These are phyloP conservation scores for Torymus aiolomorphi DNA, from an alignment of 2,888 invertebrate genomes.

Conservation along the genomic window DNA sequence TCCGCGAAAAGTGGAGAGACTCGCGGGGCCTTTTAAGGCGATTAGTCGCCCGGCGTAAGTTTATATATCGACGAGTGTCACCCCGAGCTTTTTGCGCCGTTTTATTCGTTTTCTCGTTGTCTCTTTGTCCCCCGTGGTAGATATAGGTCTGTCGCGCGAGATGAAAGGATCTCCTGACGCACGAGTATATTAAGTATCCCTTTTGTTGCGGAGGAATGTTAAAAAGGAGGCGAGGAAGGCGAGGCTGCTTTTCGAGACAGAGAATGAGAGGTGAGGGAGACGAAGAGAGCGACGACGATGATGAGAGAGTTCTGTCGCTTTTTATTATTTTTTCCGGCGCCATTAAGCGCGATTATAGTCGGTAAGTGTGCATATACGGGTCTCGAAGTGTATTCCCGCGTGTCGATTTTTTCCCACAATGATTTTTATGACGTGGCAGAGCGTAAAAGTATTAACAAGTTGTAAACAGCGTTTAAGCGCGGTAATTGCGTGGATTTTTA, in stretches of 20 bases:
- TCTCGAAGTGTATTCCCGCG: no score
- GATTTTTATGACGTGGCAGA: no score
- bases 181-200: slow-evolving; percentile 11
- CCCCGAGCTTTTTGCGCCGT: slow-evolving; percentile 14
- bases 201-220: slow-evolving; percentile 26
- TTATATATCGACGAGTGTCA: not conserved
- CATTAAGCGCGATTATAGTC: no score
- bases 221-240: slow-evolving; percentile 8
- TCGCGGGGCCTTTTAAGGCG: slow-evolving; percentile 26
- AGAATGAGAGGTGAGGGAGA: not conserved
- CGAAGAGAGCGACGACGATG: slow-evolving; percentile 21
- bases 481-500: no score
- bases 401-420: no score
- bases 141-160: not conserved
- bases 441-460: no score
- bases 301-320: slow-evolving; percentile 19
- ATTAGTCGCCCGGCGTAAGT: slow-evolving; percentile 10
- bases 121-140: slow-evolving; percentile 32
- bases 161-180: slow-evolving; percentile 20
- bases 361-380: no score
- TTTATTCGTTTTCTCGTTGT: slow-evolving; percentile 27
- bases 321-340: no score
- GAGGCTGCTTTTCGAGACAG: not conserved
- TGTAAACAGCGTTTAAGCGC: no score
- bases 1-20: not conserved